Conservation (phyloP, 2,888 invertebrate genomes). For the Drosophila parthenogenetica region DNA sequence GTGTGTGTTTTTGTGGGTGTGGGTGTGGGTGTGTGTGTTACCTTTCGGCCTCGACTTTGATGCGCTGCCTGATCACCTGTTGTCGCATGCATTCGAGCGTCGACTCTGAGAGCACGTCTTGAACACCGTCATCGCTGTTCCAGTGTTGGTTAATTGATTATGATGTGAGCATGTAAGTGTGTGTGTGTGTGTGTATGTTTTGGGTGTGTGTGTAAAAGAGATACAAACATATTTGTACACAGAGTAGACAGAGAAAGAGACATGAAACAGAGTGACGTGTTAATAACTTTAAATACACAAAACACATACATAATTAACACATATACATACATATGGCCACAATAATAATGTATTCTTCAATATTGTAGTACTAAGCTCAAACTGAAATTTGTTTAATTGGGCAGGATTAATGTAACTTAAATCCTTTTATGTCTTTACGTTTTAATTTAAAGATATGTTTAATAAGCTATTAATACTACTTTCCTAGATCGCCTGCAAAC, state of each 20-base stretch:
- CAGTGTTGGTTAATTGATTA: constrained; percentile 44
- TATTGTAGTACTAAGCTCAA: background rate
- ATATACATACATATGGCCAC: constrained; percentile 14
- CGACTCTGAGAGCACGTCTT: constrained; percentile 91
- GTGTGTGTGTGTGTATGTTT: constrained; percentile 28
- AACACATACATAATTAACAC: constrained; percentile 9
- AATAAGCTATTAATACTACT: no score
- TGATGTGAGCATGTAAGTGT: constrained; percentile 38
- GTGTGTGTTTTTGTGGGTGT: constrained; percentile 30
- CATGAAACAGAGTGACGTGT: constrained; percentile 32
- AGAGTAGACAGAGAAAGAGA: constrained; percentile 49
- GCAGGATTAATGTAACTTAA: no score
- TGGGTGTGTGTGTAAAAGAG: constrained; percentile 30
- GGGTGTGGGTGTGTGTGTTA: constrained; percentile 83
- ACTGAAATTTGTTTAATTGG: no score
- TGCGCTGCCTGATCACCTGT: constrained; percentile 91
- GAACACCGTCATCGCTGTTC: constrained; percentile 70
- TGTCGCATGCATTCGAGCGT: constrained; percentile 93
- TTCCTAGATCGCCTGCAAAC: no score
- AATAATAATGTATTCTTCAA: background rate
- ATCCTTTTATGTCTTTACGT: no score
- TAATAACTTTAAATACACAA: constrained; percentile 32
- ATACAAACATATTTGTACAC: constrained; percentile 43
- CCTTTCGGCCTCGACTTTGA: constrained; percentile 93
- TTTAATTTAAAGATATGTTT: no score